Percentiles rank a stretch among this genome's conserved stretches.
These are phyloP conservation scores for Prionailurus bengalensis DNA, from an alignment of 2,113 vertebrate genomes.

Conservation along the genomic window DNA sequence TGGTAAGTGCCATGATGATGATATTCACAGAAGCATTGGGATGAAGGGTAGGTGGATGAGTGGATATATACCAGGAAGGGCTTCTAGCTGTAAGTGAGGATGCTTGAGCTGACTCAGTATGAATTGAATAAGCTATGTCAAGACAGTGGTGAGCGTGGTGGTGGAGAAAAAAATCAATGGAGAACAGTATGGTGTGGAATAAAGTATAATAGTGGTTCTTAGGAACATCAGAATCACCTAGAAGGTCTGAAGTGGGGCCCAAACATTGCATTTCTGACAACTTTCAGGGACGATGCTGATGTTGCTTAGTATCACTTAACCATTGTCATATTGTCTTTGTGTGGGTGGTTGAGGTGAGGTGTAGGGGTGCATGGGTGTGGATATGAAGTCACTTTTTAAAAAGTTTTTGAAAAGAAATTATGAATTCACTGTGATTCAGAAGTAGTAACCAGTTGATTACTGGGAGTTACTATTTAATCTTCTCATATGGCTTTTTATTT, in stretches of 20 bases:
- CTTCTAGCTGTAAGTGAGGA: not conserved
- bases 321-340: not conserved
- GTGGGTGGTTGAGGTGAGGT: not conserved
- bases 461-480: not conserved
- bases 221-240: not conserved
- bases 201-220: not conserved
- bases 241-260: not conserved
- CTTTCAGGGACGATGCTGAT: not conserved
- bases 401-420: not conserved
- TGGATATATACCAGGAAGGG: not conserved
- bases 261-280: not conserved
- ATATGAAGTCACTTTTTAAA: not conserved
- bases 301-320: not conserved
- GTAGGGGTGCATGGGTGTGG: not conserved
- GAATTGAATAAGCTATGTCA: not conserved
- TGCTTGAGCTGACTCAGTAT: not conserved
- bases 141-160: not conserved
- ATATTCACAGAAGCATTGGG: not conserved
- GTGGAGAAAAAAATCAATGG: not conserved
- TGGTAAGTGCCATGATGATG: not conserved
- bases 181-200: not conserved
- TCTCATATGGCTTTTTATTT: slow-evolving; percentile 1
- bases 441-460: not conserved
- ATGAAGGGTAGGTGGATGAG: not conserved
- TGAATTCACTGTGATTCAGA: not conserved